Base-by-base conservation (phyloP, 1,140 invertebrate species). In the Orchestia grillus region DNA sequence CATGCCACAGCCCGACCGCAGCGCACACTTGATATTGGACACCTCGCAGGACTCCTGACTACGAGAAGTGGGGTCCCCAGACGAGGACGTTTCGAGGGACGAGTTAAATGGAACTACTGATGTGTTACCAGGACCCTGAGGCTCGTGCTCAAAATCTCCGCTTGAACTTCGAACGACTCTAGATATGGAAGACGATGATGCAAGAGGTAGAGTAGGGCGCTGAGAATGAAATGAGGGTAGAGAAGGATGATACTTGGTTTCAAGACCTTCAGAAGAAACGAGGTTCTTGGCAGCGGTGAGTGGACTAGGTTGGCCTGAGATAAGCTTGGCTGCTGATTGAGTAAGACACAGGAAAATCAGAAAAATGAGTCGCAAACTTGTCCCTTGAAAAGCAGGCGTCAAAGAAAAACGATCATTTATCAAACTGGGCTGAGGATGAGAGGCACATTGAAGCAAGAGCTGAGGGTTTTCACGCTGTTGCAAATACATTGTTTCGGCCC, bases 1-100 rank as follows among this genome's bases (percentile, higher is more conserved):
- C 92, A 97, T 97, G 0, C 98, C 98, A 97, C 98, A 99, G 96
- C 98, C 98, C 41, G 97, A 98, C 96, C 98, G 98, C 97, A 98
- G 98, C 15, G 98, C 98, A 97, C 98, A 99, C 96, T 98, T 98
- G 96, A 98, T 97, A 62, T 98, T 98, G 6, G 98, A 98, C 95
- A 98, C 98, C 96, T 98, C 98, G 97, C 98, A 99, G 44, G 97
- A 96, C 11, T 57, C 95, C 0, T 87, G 87, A 16, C 3, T 40
- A 8, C 41, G 97, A 97, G 98, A 97, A 11, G 95, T 77, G 11
- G 62, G 11, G 28, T 36, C 62, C 1, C 62, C 28, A 15, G 62
- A 77, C 47, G 19, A 53, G 47, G 47, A 53, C 47, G 6, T 53
- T 53, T 53, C 47, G 11, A 77, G 28, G 28, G 62, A 77, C 28